These are phyloP conservation scores for Danio kyathit DNA, from an alignment of 2,797 vertebrate species.

Conservation along the genomic window DNA sequence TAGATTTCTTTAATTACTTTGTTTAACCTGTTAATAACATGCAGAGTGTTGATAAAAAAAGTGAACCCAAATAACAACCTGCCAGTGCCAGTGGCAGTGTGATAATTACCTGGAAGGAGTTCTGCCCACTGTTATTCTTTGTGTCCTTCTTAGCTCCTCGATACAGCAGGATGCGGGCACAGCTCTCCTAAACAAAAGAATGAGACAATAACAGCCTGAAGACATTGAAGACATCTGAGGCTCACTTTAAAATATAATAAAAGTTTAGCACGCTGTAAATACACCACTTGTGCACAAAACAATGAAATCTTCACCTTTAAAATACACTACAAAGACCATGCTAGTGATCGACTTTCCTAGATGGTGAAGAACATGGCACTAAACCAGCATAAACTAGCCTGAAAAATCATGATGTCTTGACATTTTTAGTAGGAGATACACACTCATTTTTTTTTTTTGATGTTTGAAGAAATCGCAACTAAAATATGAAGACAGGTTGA, in stretches of 20 bases:
- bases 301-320: not conserved
- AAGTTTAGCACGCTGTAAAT: not conserved
- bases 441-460: not conserved
- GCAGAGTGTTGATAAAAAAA: not conserved
- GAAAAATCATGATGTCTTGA: not conserved
- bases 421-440: not conserved
- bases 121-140: conserved; percentile 93
- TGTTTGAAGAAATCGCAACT: no score
- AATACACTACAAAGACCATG: not conserved
- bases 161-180: conserved; percentile 90
- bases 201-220: conserved; percentile 24
- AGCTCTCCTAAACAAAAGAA: conserved; percentile 84
- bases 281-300: not conserved
- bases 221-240: not conserved
- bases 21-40: conserved; percentile 28
- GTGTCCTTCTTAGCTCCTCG: conserved; percentile 90
- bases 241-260: conserved; percentile 29
- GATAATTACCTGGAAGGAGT: conserved; percentile 87
- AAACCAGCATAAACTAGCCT: not conserved
- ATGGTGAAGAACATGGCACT: not conserved
- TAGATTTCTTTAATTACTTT: conserved; percentile 1
- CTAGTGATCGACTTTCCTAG: not conserved
- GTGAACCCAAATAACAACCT: not conserved
- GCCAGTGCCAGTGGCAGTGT: not conserved
- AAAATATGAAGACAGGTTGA: no score